Conservation (phyloP, 2,113 vertebrate genomes). For the Murina feae region DNA sequence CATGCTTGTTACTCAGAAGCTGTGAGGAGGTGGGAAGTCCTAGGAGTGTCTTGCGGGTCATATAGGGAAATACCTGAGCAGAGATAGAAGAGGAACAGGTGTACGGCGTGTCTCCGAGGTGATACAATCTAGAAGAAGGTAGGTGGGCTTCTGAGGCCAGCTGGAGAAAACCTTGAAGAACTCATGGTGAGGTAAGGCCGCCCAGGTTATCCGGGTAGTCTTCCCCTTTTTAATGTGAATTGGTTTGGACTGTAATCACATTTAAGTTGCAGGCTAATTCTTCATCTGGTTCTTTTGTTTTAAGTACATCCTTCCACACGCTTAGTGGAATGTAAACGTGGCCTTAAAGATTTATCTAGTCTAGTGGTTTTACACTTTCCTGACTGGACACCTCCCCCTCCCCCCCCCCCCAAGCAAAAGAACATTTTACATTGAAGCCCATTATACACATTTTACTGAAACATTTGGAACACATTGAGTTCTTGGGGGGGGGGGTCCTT, state of each 20-base stretch:
- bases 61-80: not conserved
- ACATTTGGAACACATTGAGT: not conserved
- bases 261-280: not conserved
- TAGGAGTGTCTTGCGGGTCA: not conserved
- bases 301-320: not conserved
- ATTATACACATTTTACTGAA: not conserved
- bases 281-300: not conserved
- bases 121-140: not conserved
- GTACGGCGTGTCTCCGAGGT: not conserved
- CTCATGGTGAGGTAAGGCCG: not conserved
- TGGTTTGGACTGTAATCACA: not conserved
- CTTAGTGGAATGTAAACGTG: not conserved
- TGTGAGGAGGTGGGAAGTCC: not conserved
- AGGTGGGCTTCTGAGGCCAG: not conserved
- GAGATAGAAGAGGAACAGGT: not conserved
- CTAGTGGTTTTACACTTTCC: not conserved
- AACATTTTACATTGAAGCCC: not conserved
- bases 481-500: not conserved
- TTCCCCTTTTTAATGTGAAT: constrained; percentile 1
- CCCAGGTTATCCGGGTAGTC: not conserved
- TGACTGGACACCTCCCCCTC: too few species aligned
- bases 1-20: not conserved
- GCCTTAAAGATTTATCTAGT: not conserved
- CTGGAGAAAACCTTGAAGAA: not conserved
- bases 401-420: not conserved